Evolutionary conservation across 1,140 invertebrate species (phyloP).

Genomic region (Asobara japonica): DNA sequence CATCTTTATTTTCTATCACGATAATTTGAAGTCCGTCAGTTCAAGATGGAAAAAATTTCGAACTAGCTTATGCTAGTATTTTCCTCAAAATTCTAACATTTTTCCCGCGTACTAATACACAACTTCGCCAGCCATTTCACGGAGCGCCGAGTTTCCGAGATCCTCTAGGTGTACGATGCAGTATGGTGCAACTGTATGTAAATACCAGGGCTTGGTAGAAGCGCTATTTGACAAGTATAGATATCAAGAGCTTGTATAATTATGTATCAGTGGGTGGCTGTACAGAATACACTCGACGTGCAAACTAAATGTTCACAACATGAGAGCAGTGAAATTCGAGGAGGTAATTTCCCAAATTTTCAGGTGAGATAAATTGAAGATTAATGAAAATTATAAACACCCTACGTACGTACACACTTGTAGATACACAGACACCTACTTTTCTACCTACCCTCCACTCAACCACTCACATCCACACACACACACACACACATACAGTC

Average conservation of each 20-base stretch:
- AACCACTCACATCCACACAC: too few species aligned
- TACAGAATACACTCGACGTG: background rate
- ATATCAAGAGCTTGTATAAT: background rate
- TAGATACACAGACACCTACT: too few species aligned
- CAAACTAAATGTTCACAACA: background rate
- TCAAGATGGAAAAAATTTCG: too few species aligned
- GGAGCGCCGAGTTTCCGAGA: constrained; percentile 14
- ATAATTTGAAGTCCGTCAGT: too few species aligned
- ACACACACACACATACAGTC: too few species aligned
- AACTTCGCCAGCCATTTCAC: constrained; percentile 26
- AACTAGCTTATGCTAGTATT: too few species aligned
- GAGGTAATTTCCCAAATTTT: background rate
- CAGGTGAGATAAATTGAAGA: background rate
- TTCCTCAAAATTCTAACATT: too few species aligned
- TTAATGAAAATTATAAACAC: too few species aligned
- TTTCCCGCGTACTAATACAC: too few species aligned
- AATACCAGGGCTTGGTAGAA: background rate
- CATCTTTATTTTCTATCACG: too few species aligned
- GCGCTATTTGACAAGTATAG: background rate
- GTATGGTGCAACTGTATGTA: background rate
- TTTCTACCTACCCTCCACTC: too few species aligned
- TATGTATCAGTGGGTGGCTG: background rate
- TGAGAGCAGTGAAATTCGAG: background rate
- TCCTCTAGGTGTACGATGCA: background rate
- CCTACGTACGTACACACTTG: too few species aligned